Evolutionary conservation across 2,797 vertebrate genomes (phyloP).

Genomic region (Melanotaenia maccullochi): DNA sequence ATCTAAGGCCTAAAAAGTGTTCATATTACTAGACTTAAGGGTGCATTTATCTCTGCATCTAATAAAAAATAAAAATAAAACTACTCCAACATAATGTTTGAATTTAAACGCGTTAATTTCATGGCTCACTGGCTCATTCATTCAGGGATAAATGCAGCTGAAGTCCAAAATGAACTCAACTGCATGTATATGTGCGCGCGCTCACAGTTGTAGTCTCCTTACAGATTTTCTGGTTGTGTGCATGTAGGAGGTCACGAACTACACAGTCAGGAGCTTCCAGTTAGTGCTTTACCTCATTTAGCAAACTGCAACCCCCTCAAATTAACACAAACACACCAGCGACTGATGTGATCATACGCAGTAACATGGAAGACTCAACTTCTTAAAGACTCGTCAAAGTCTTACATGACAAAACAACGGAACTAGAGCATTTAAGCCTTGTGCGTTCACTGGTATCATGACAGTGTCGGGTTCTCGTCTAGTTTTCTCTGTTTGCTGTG

Average conservation of each 20-base stretch:
- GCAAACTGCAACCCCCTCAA: background rate
- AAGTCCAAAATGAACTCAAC: background rate
- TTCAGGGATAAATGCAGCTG: background rate
- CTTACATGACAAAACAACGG: background rate
- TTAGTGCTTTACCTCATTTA: constrained; percentile 21
- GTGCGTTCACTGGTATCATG: background rate
- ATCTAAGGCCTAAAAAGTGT: background rate
- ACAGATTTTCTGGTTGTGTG: background rate
- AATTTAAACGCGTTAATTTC: background rate
- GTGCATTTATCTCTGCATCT: too few relatives aligned
- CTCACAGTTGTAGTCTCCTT: background rate
- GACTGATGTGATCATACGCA: background rate
- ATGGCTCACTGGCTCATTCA: background rate
- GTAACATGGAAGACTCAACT: background rate
- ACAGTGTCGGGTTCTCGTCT: background rate
- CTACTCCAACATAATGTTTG: background rate
- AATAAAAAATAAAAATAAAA: background rate
- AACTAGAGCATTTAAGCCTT: background rate
- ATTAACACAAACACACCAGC: background rate
- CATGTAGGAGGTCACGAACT: constrained; percentile 51
- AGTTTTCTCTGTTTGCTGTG: background rate
- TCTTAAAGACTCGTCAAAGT: background rate
- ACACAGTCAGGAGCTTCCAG: constrained; percentile 55
- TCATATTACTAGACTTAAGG: too few relatives aligned
- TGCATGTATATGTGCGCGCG: background rate